These are phyloP conservation scores for Steinernema hermaphroditum DNA, from an alignment of 2,888 invertebrate species.

Conservation along the genomic window DNA sequence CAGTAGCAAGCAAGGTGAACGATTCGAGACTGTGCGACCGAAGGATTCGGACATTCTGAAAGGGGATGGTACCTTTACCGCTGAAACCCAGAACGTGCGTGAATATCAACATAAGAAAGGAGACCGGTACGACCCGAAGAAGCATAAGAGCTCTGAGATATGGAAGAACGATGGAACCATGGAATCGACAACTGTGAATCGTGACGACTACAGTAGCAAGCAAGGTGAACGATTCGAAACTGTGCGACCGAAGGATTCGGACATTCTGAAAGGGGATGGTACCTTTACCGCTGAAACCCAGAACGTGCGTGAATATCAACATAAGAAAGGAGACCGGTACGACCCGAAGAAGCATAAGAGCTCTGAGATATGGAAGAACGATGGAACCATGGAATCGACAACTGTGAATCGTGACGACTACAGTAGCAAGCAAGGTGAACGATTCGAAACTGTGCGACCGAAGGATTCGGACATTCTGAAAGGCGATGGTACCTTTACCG, in stretches of 20 bases:
- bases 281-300: conserved; percentile 21
- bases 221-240: conserved; percentile 29
- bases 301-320: background rate
- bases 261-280: conserved; percentile 19
- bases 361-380: conserved; percentile 30
- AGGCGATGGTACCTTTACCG: conserved; percentile 33
- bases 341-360: conserved; percentile 26
- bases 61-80: conserved; percentile 33
- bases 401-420: background rate
- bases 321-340: conserved; percentile 14
- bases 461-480: conserved; percentile 33
- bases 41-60: conserved; percentile 13
- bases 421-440: background rate
- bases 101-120: conserved; percentile 38
- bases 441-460: background rate
- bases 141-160: conserved; percentile 34
- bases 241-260: conserved; percentile 21
- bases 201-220: background rate
- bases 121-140: conserved; percentile 40
- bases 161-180: conserved; percentile 34
- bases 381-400: background rate
- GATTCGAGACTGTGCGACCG: background rate
- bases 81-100: conserved; percentile 37
- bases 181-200: conserved; percentile 26
- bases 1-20: no score